Conservation (phyloP, 2,888 invertebrate genomes). For the Linnaemya tessellans region DNA sequence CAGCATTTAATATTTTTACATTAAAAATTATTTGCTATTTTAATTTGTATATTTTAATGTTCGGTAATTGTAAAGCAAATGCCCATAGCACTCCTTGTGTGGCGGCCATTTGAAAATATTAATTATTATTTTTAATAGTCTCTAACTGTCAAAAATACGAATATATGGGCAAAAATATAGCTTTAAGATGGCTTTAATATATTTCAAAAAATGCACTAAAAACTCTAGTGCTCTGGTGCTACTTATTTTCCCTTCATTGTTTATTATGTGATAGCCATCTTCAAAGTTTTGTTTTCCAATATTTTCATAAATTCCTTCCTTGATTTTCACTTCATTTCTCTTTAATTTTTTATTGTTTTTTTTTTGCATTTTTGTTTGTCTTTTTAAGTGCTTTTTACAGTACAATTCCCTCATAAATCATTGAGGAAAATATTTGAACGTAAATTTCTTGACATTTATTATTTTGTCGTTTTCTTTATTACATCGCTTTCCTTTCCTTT, state of each 20-base stretch:
- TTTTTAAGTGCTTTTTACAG: conserved; percentile 40
- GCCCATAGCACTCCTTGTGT: no score
- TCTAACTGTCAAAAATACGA: no score
- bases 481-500: not conserved
- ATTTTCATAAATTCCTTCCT: not conserved
- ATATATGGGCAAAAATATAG: no score
- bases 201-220: no score
- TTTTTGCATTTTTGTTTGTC: not conserved
- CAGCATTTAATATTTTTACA: no score
- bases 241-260: not conserved
- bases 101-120: no score
- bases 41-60: no score
- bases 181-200: no score
- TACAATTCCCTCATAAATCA: conserved; percentile 64
- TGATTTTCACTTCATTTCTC: not conserved
- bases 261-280: not conserved
- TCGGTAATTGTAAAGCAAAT: no score
- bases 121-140: no score
- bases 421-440: conserved; percentile 60
- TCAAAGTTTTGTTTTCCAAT: not conserved
- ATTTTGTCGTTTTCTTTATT: conserved; percentile 62
- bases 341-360: not conserved
- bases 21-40: no score
- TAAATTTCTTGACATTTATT: conserved; percentile 69
- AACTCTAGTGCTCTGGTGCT: not conserved